Evolutionary conservation across 2,113 vertebrate genomes (phyloP).

Genomic region (Anarhynchus alexandrinus): DNA sequence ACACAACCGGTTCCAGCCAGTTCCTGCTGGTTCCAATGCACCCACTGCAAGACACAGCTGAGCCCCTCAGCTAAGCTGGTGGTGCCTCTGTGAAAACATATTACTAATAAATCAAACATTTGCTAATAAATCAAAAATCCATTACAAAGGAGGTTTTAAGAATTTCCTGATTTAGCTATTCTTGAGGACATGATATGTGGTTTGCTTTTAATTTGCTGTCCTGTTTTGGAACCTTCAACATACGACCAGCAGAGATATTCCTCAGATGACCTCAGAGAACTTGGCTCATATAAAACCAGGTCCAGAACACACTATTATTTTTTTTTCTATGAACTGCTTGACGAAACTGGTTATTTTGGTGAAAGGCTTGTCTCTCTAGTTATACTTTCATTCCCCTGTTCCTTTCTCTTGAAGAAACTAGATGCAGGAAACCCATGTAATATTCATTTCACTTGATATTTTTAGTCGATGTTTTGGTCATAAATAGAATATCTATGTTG

Average conservation of each 20-base stretch:
- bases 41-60: accelerated
- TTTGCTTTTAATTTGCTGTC: not conserved
- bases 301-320: not conserved
- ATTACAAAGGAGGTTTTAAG: not conserved
- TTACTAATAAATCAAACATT: not conserved
- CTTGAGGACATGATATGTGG: not conserved
- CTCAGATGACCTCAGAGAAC: not conserved
- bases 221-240: not conserved
- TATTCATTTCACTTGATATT: not conserved
- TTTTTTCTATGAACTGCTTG: not conserved
- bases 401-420: not conserved
- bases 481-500: not conserved
- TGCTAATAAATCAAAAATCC: not conserved
- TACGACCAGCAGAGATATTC: not conserved
- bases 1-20: not conserved
- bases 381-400: not conserved
- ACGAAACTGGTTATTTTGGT: not conserved
- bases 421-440: not conserved
- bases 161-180: not conserved
- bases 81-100: not conserved
- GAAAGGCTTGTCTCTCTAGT: not conserved
- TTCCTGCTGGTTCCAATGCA: not conserved
- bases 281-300: not conserved
- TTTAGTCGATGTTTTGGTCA: not conserved
- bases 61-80: not conserved